Base-by-base conservation (phyloP, 1,140 invertebrate species). In the Drosophila nigrodunni region DNA sequence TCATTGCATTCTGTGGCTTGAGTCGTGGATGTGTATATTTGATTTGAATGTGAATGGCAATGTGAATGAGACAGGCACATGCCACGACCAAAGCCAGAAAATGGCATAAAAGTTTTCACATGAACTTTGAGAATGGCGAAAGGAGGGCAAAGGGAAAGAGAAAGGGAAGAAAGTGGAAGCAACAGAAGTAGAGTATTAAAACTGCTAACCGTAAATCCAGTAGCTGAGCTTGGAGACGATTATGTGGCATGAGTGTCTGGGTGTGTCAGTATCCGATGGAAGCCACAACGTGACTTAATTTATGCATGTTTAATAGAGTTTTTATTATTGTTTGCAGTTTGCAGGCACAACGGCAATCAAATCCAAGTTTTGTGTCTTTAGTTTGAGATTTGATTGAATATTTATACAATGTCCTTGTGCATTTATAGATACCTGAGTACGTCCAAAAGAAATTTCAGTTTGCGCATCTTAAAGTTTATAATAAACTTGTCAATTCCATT, bases 301-400 rank as follows among this genome's bases (percentile, higher is more conserved):
- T 88, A 88, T 88, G 85, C 83, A 80, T 89, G 89, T 88, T 88
- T 89, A 88, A 88, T 88, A 81, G 83, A 85, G 80, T 88, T 88
- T 88, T 88, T 88, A 88, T 88, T 88, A 80, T 88, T 88, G 80
- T 89, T 88, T 80, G 80, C 83, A 87, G 85, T 87, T 87, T 67
- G 64, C 60, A 57, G 47, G 52, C 50, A 52, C 55, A 55, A 46
- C 11, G 21, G 46, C 39, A 52, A 75, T 68, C 54, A 59, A 59
- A 65, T n/a, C n/a, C 44, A 83, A 87, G 73, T 79, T 88, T 54
- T 74, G 41, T 70, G 54, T 72, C 77, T 78, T 80, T 73, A 54
- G 34, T 57, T 61, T 41, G 65, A 62, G 73, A 35, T 89, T 73
- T 89, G 77, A 88, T 88, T 89, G 80, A 89, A 88, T 88, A 89